Percentiles rank a stretch among this genome's conserved stretches.
Evolutionary conservation across 2,113 vertebrate genomes (phyloP).

Genomic region (Gymnogyps californianus): DNA sequence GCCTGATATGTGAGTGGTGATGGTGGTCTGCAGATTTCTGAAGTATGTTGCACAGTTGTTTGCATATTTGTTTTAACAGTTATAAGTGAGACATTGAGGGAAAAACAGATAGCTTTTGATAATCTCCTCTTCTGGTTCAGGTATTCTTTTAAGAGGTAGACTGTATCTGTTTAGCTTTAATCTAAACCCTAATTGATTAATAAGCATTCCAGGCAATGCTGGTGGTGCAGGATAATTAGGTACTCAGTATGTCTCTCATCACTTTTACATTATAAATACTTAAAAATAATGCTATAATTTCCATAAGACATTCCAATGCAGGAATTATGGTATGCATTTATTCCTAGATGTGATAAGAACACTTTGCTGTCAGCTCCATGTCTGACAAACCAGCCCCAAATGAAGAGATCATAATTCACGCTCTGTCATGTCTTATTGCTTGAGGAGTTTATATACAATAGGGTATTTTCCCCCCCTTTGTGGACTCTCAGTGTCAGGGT

Average conservation of each 20-base stretch:
- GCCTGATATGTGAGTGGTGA: neutral
- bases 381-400: neutral
- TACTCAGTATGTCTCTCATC: neutral
- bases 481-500: neutral
- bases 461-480: neutral
- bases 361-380: neutral
- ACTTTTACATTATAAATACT: neutral
- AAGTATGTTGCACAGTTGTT: neutral
- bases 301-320: neutral
- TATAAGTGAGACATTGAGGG: neutral
- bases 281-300: neutral
- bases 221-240: neutral
- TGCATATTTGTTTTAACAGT: neutral
- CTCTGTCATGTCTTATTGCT: neutral
- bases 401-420: neutral
- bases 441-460: neutral
- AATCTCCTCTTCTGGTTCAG: neutral
- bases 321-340: neutral
- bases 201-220: neutral
- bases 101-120: neutral
- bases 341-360: neutral
- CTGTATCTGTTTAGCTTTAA: neutral
- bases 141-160: neutral
- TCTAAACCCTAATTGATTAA: neutral
- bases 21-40: neutral